Evolutionary conservation across 2,888 invertebrate species (phyloP), one percentile per base, ranked within the genome.

Genomic region (Plebejus argus): DNA sequence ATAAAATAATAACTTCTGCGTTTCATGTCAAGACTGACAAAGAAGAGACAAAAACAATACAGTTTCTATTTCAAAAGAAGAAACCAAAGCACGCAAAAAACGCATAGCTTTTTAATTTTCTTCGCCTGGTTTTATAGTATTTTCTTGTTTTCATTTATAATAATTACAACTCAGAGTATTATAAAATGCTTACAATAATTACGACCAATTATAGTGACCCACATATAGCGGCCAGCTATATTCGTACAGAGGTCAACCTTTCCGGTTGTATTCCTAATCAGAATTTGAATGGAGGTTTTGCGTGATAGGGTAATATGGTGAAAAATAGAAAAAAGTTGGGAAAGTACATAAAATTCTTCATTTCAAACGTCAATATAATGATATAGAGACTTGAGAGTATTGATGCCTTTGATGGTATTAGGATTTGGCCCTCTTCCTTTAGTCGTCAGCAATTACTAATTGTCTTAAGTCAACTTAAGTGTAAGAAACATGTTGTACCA

Each of bases 261-360:
- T 66, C 66, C 66, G 66, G 66, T 28, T 33, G 15, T 18, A 1
- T 28, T 28, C 5, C 28, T 28, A 66, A 28, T 66, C 66, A 28
- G 66, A 66, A 66, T 66, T 66, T 66, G 66, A 66, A 66, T 66
- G 66, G 28, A 66, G 15, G 66, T 66, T 66, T 66, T 18, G 66
- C 66, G 66, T 66, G 66, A 66, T 66, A 66, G 66, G 66, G 66
- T 66, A 66, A 33, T 15, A 33, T 66, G 15, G 15, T 33, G 18
- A 28, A 61, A 23, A 61, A 18, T 53, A 53, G 53, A 53, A 53
- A 53, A 18, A 53, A 53, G 18, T 15, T 53, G 1, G 5, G 1
- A 23, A 61, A 61, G 3, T 20, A 20, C 20, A 20, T 20, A 61
- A 23, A 23, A 23, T 12, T 61, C 23, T 61, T 61, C 23, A 23